Base-by-base conservation (phyloP, 1,140 invertebrate species). In the Neomicropteryx cornuta region DNA sequence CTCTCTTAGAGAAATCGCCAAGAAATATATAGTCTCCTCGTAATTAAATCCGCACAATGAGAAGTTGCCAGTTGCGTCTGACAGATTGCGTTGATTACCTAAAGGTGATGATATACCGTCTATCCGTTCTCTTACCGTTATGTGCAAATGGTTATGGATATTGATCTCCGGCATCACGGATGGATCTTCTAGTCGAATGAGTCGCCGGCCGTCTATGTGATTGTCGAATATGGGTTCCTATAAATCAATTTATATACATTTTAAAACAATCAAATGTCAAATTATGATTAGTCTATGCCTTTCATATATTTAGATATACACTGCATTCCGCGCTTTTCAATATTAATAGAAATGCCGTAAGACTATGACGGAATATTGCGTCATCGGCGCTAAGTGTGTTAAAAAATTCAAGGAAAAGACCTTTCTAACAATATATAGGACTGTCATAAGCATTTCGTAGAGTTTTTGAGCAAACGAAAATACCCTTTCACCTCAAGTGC, bases 161-260 rank as follows among this genome's bases (percentile, higher is more conserved):
- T 56, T 55, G 2, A 63, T 49, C 4, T 42, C 17, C 1, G 55
- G 51, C 11, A 56, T 18, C 5, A 47, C 32, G 0, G 55, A 56
- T 0, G 53, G 45, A 10, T 60, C 52, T 31, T 61, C 60, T 0
- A 63, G 33, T 43, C 55, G 44, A 6, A 61, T 13, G 0, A 63
- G 38, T 8, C 56, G 39, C 41, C 48, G 44, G 1, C 60, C 59
- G 20, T 58, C 50, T 5, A 63, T 56, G 1, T 48, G 22, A 33
- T 63, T 62, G 4, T 50, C 42, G 0, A 48, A 0, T 1, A 62
- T 53, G 21, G 52, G 55, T 8, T 51, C 50, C 60, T 62, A 44
- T 2, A 50, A 54, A 4, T 36, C 27, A 39, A 21, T 43, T 27
- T 27, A 27, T 8, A 8, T 13, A 13, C 23, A 8, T 27, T 27